Evolutionary conservation across 2,113 vertebrate genomes (phyloP).

Genomic region (human): GRCh38 chr15:98456501-98457000

Average conservation of each 20-base stretch:
- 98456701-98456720: not conserved
- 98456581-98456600: not conserved
- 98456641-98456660: not conserved
- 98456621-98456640: not conserved
- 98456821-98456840: not conserved
- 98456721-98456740: not conserved
- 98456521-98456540: not conserved
- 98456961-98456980: not conserved
- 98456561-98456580: not conserved
- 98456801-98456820: not conserved
- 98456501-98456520: not conserved
- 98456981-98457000: too few relatives aligned
- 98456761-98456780: not conserved
- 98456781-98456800: not conserved
- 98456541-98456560: not conserved
- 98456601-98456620: not conserved
- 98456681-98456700: not conserved
- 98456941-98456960: not conserved
- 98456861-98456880: not conserved
- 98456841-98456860: not conserved
- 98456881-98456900: not conserved
- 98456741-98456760: not conserved
- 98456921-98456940: not conserved
- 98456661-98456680: not conserved
- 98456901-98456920: not conserved